phyloP scores from a whole-genome alignment of 2,113 vertebrate genomes.

The Dicaeum eximium region DNA sequence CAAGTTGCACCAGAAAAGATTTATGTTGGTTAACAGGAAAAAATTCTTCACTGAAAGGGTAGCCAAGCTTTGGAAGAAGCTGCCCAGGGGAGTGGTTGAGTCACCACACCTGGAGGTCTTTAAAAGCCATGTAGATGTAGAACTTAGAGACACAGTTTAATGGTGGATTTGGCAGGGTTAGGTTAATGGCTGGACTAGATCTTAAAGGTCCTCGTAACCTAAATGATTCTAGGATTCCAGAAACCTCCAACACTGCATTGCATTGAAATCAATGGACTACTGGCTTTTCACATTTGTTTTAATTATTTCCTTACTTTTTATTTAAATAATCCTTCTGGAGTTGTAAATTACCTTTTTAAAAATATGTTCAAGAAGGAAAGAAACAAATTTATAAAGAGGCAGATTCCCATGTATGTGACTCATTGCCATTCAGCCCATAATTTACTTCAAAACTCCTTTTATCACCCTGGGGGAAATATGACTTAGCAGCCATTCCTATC shows the following conservation, averaged over 20 bases:
- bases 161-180: background rate
- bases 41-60: background rate
- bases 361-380: background rate
- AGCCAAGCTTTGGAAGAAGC: background rate
- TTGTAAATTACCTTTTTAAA: background rate
- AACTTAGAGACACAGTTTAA: background rate
- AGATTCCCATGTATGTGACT: background rate
- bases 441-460: background rate
- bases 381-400: background rate
- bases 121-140: background rate
- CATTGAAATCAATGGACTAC: background rate
- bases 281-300: background rate
- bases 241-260: background rate
- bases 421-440: background rate
- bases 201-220: background rate
- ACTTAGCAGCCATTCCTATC: background rate
- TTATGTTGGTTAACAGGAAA: background rate
- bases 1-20: background rate
- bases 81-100: background rate
- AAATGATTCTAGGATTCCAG: background rate
- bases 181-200: rapidly evolving
- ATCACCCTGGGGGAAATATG: background rate
- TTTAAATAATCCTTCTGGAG: background rate
- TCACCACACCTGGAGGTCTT: background rate
- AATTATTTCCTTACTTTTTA: background rate